A percentile compares a stretch with the other conserved stretches of the same genome.
phyloP scores from a whole-genome alignment of 2,797 vertebrate genomes.

The Hafferia zeledoni region DNA sequence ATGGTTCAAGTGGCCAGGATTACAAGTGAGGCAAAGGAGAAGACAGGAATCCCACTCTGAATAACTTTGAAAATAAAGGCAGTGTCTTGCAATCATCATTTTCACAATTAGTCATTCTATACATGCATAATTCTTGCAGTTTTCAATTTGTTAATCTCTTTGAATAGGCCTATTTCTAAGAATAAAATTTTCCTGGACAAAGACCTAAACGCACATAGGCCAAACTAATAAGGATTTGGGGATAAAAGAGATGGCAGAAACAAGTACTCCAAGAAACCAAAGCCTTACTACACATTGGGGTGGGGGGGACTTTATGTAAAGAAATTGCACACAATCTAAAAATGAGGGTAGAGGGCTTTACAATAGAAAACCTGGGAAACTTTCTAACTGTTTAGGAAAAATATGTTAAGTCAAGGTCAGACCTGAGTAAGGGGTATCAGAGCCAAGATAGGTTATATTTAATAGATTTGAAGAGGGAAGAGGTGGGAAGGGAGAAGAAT shows the following conservation, averaged over 20 bases:
- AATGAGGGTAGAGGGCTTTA: accelerated
- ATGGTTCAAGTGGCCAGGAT: background rate
- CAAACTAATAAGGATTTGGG: background rate
- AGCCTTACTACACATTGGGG: background rate
- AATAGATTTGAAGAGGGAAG: background rate
- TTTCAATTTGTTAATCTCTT: background rate
- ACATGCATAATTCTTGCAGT: background rate
- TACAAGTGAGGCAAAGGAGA: background rate
- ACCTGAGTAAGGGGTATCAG: background rate
- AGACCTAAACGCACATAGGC: background rate
- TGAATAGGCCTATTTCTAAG: background rate
- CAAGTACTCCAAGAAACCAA: accelerated
- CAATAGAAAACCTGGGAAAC: background rate
- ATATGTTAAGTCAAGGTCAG: background rate
- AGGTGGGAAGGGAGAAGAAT: background rate
- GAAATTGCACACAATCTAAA: background rate
- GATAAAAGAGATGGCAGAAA: background rate
- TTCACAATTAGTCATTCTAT: background rate
- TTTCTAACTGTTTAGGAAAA: background rate
- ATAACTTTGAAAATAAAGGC: background rate
- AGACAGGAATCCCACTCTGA: background rate
- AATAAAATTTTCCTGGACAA: background rate
- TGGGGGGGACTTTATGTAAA: background rate
- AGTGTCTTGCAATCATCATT: background rate
- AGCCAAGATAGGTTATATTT: background rate